Evolutionary conservation across 1,140 invertebrate species (phyloP), one percentile per base, ranked within the genome.

Genomic region (Penaeus japonicus): DNA sequence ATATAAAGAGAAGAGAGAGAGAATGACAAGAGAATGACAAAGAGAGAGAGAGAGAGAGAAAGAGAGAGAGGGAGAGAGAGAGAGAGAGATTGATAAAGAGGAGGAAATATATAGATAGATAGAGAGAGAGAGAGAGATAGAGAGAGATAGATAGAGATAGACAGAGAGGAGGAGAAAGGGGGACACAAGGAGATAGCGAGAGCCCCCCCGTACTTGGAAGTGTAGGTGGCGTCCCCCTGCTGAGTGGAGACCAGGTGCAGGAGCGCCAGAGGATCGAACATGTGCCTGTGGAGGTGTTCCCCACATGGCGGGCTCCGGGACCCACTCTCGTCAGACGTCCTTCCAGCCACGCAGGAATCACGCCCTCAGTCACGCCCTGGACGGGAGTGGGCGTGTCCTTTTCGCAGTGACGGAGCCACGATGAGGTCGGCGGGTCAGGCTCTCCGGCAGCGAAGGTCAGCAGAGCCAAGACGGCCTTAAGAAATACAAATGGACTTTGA

Each of bases 261-360:
- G 65, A 97, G 92, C 2, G 96, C 96, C 0, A 96, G 95, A 89
- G 96, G 96, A 92, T 98, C 97, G 91, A 98, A 98, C 39, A 97
- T 92, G 92, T 98, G 97, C 73, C 96, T 93, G 90, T 95, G 35
- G 93, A 94, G 91, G 95, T 95, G 32, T 96, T 92, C 0, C 96
- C 97, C 84, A 97, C 95, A 79, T 92, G 90, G 92, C 96, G 96
- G 83, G 94, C 95, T 4, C 97, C 97, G 0, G 97, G 97, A 0
- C 97, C 97, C 92, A 98, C 98, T 57, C 96, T 93, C n/a, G 97
- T 91, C 7, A 98, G 92, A 3, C 93, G 95, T 1, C 97, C 97
- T 62, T 94, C 95, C 2, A 98, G 89, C 96, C 97, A 98, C 17
- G 91, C 62, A 32, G 97, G 97, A 73, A 98, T 94, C 1, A 91